phyloP scores from a whole-genome alignment of 2,113 vertebrate genomes.

The Podiceps cristatus region DNA sequence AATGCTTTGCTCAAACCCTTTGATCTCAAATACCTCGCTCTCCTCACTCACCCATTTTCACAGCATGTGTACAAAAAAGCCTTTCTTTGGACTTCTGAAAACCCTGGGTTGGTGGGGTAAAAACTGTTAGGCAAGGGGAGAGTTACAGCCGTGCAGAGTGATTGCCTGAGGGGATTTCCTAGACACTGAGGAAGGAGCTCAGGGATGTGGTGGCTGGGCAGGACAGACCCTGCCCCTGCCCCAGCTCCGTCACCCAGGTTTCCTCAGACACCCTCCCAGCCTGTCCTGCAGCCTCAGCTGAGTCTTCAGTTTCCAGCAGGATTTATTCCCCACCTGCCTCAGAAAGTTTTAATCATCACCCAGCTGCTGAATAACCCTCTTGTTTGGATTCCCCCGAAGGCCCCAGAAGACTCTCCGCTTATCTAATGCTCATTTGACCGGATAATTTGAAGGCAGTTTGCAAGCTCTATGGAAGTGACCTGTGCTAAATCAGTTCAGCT shows the following conservation, averaged over 20 bases:
- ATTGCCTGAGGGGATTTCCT: background rate
- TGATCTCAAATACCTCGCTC: background rate
- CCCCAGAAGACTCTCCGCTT: constrained; percentile 21
- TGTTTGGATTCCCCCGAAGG: constrained; percentile 35
- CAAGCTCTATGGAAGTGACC: constrained; percentile 11
- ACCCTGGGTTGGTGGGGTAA: background rate
- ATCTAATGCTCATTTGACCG: constrained; percentile 23
- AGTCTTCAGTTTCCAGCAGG: background rate
- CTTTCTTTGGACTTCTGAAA: background rate
- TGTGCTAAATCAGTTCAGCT: background rate
- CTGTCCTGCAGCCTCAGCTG: background rate
- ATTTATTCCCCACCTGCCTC: constrained; percentile 27
- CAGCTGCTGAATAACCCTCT: constrained; percentile 48
- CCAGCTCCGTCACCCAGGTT: background rate
- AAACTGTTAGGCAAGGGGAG: background rate
- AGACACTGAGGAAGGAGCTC: background rate
- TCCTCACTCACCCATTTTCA: background rate
- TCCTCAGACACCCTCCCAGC: background rate
- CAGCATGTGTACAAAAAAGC: background rate
- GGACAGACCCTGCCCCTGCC: background rate
- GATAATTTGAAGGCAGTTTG: constrained; percentile 44
- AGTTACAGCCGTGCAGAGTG: background rate
- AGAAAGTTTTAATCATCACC: constrained; percentile 39
- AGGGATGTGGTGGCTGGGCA: background rate
- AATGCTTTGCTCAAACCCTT: background rate